These are phyloP conservation scores for Tretioscincus oriximinensis DNA, from an alignment of 2,113 vertebrate species.

Conservation along the genomic window DNA sequence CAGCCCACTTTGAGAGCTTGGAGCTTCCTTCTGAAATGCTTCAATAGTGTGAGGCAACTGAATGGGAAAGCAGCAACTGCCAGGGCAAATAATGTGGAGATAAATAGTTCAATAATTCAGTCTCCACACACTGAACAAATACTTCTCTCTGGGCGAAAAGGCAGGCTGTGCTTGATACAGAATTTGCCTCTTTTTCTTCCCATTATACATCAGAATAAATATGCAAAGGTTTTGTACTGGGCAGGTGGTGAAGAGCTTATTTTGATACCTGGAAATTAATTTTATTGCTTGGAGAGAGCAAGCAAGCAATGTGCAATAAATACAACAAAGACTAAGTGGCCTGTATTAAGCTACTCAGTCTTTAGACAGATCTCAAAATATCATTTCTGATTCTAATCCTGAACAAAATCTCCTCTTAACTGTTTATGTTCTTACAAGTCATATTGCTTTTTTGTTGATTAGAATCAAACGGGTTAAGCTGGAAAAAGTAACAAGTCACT, in stretches of 20 bases:
- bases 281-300: too few relatives aligned
- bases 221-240: not conserved
- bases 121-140: not conserved
- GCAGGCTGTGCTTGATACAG: not conserved
- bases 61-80: not conserved
- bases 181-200: not conserved
- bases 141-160: not conserved
- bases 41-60: not conserved
- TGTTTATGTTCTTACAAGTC: too few relatives aligned
- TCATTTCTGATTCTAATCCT: too few relatives aligned
- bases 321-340: too few relatives aligned
- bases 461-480: too few relatives aligned
- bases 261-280: not conserved
- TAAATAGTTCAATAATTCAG: not conserved
- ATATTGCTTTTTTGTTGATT: too few relatives aligned
- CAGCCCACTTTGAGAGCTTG: not conserved
- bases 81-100: not conserved
- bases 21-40: not conserved
- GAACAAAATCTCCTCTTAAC: too few relatives aligned
- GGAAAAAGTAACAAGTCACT: too few relatives aligned
- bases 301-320: too few relatives aligned
- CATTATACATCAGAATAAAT: not conserved
- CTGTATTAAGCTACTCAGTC: too few relatives aligned
- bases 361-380: too few relatives aligned
- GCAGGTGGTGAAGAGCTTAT: not conserved